Conservation (phyloP, 2,888 invertebrate genomes). For the Sialis fuliginosa region DNA sequence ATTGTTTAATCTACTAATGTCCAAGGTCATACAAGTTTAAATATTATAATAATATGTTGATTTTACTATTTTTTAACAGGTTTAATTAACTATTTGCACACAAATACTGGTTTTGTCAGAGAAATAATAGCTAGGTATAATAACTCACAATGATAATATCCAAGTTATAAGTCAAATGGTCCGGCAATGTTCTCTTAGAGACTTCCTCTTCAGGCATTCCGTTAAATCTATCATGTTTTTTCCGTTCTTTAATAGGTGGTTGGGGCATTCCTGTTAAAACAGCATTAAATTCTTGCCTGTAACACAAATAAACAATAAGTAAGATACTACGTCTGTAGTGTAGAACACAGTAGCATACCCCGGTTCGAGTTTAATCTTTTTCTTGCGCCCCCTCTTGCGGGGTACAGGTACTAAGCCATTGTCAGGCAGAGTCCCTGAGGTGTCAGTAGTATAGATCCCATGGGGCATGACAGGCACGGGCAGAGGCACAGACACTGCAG, state of each 20-base stretch:
- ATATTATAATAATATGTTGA: too few relatives aligned
- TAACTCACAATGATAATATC: slow-evolving; percentile 97
- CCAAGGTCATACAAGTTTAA: too few relatives aligned
- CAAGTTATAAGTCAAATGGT: slow-evolving; percentile 82
- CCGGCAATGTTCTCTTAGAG: slow-evolving; percentile 79
- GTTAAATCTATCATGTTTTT: slow-evolving; percentile 89
- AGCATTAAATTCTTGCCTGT: slow-evolving; percentile 33
- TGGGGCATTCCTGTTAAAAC: slow-evolving; percentile 31
- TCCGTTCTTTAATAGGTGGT: slow-evolving; percentile 63
- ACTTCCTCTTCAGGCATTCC: slow-evolving; percentile 96
- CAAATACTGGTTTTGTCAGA: not conserved
- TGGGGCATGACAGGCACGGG: slow-evolving; percentile 12
- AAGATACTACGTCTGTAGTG: slow-evolving; percentile 10
- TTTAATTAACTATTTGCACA: too few relatives aligned
- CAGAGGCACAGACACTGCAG: slow-evolving; percentile 18
- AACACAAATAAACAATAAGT: slow-evolving; percentile 8
- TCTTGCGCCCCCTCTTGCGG: slow-evolving; percentile 75
- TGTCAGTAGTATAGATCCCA: slow-evolving; percentile 21
- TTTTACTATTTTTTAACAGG: too few relatives aligned
- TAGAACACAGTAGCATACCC: slow-evolving; percentile 24
- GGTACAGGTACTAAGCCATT: slow-evolving; percentile 31
- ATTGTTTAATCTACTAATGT: too few relatives aligned
- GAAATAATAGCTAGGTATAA: slow-evolving; percentile 12
- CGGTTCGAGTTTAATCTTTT: slow-evolving; percentile 54
- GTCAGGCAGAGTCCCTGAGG: slow-evolving; percentile 6